Percentiles rank a stretch among this genome's conserved stretches.
phyloP scores from a whole-genome alignment of 2,888 invertebrate genomes.

The Clitarchus hookeri region DNA sequence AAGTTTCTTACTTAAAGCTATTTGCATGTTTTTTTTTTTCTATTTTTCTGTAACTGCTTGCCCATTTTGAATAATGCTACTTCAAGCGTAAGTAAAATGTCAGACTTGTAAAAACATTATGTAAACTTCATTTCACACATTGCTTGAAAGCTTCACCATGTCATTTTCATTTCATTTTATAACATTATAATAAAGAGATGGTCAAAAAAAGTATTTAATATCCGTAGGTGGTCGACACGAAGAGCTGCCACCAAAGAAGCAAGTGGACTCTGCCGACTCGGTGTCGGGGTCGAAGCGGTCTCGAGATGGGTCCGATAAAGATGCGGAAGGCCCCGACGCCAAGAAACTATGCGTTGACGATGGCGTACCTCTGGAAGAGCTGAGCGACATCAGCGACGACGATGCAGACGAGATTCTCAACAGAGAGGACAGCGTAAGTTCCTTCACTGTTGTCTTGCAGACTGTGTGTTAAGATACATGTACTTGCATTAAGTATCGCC shows the following conservation, averaged over 20 bases:
- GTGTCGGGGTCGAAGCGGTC: slow-evolving; percentile 44
- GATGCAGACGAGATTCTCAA: slow-evolving; percentile 87
- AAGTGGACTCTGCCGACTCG: slow-evolving; percentile 52
- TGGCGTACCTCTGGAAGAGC: slow-evolving; percentile 57
- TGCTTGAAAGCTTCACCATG: too few species aligned
- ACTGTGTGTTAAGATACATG: neutral
- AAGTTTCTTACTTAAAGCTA: too few species aligned
- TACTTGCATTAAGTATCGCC: neutral
- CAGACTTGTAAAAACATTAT: too few species aligned
- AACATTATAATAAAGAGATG: too few species aligned
- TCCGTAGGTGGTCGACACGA: slow-evolving; percentile 43
- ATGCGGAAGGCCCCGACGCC: slow-evolving; percentile 53
- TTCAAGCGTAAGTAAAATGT: too few species aligned
- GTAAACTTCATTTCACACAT: too few species aligned
- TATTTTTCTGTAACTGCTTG: too few species aligned
- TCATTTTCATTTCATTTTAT: too few species aligned
- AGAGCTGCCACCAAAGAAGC: slow-evolving; percentile 53
- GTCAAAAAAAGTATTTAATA: neutral
- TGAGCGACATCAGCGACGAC: slow-evolving; percentile 82
- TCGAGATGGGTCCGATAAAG: slow-evolving; percentile 51
- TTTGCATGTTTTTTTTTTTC: too few species aligned
- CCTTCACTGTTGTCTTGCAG: neutral
- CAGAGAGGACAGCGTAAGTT: slow-evolving; percentile 65
- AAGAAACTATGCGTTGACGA: slow-evolving; percentile 59
- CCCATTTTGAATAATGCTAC: too few species aligned